Conservation (phyloP, 2,888 invertebrate species). For the Agrilus mali region DNA sequence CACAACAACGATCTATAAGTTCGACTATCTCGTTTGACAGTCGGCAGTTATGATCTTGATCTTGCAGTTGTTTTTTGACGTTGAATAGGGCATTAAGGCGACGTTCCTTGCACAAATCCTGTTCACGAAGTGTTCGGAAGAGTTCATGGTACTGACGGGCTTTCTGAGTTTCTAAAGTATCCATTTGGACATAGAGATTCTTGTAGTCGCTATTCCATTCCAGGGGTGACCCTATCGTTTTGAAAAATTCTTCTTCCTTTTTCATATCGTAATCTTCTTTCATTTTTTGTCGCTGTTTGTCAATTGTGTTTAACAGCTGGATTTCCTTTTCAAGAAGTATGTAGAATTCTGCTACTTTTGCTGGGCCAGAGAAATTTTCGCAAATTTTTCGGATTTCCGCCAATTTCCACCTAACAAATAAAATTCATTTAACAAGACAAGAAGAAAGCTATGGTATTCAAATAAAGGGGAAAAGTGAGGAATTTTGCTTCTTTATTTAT, state of each 20-base stretch:
- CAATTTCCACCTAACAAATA: constrained; percentile 51
- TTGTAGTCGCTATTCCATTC: constrained; percentile 49
- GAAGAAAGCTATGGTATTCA: too few relatives aligned
- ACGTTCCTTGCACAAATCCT: constrained; percentile 47
- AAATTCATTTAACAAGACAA: too few relatives aligned
- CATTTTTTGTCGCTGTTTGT: constrained; percentile 49
- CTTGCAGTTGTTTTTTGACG: constrained; percentile 53
- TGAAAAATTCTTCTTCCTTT: constrained; percentile 49
- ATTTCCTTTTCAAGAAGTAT: constrained; percentile 63
- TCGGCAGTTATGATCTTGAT: constrained; percentile 44
- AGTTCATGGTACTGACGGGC: constrained; percentile 63
- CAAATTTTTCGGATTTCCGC: constrained; percentile 51
- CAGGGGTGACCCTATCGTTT: constrained; percentile 57
- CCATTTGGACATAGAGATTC: constrained; percentile 55
- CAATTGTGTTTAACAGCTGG: constrained; percentile 53
- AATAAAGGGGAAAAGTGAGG: too few relatives aligned
- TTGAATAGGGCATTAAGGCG: constrained; percentile 57
- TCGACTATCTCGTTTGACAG: constrained; percentile 45
- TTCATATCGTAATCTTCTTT: constrained; percentile 46
- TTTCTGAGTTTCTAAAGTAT: constrained; percentile 67
- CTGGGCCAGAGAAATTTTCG: constrained; percentile 49
- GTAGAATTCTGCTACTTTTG: constrained; percentile 57
- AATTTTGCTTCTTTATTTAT: too few relatives aligned
- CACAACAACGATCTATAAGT: constrained; percentile 60
- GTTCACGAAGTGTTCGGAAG: constrained; percentile 52